phyloP scores from a whole-genome alignment of 2,888 invertebrate species.

The Tuta absoluta region DNA sequence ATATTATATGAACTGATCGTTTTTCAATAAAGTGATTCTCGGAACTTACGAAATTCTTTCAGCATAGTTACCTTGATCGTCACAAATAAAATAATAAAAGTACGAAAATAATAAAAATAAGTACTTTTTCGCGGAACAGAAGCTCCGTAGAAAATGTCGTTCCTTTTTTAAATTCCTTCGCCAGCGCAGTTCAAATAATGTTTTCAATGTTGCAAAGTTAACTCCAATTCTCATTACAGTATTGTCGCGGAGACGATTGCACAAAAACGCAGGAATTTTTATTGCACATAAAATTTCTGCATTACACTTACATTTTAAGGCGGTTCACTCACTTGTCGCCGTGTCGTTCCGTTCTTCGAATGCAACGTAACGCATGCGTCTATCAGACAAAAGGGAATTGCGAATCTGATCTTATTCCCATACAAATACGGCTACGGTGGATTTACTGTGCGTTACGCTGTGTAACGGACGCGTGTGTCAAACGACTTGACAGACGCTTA shows the following conservation, averaged over 20 bases:
- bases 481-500: no score
- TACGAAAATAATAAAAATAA: not conserved
- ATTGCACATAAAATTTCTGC: not conserved
- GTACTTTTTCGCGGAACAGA: not conserved
- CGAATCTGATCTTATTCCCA: no score
- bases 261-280: not conserved
- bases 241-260: conserved; percentile 27
- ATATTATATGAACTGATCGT: no score
- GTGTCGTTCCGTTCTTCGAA: no score
- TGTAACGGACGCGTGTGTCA: no score
- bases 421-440: no score
- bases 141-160: conserved; percentile 27
- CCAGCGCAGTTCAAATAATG: conserved; percentile 34
- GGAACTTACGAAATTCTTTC: not conserved
- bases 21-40: not conserved
- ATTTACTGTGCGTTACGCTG: no score
- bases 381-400: no score
- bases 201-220: conserved; percentile 39
- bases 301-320: not conserved
- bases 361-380: no score
- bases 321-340: no score
- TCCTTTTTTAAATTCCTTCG: conserved; percentile 30
- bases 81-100: not conserved
- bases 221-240: conserved; percentile 39
- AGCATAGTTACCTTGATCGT: not conserved